A percentile compares a stretch with the other conserved stretches of the same genome.
Evolutionary conservation across 2,113 vertebrate species (phyloP).

Genomic region (Rhinichthys klamathensis): DNA sequence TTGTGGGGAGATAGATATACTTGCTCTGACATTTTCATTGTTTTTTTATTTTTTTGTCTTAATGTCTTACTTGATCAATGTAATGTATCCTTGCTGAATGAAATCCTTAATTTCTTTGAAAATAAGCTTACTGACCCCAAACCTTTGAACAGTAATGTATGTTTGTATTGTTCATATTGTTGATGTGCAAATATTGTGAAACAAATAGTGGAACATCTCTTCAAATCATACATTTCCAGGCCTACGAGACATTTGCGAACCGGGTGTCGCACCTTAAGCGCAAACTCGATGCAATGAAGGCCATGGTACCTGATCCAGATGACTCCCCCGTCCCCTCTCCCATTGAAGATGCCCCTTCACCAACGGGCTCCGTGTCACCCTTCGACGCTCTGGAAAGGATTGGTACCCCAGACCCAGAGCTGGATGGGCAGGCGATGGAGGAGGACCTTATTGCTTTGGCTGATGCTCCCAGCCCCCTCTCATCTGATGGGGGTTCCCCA

Average conservation of each 20-base stretch:
- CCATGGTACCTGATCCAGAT: conserved; percentile 86
- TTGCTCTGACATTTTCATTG: no score
- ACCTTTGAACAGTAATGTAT: neutral
- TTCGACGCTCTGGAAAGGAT: conserved; percentile 81
- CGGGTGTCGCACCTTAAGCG: conserved; percentile 93
- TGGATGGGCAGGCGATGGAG: conserved; percentile 71
- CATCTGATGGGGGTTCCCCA: conserved; percentile 69
- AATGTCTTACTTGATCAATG: no score
- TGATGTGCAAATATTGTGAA: neutral
- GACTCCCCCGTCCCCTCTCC: conserved; percentile 95
- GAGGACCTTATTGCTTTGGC: conserved; percentile 67
- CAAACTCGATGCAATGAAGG: conserved; percentile 89
- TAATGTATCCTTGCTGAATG: no score
- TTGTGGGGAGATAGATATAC: no score
- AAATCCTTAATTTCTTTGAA: no score
- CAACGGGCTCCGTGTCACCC: conserved; percentile 92
- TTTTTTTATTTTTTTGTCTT: no score
- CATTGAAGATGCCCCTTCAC: conserved; percentile 90
- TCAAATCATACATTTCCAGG: conserved; percentile 69
- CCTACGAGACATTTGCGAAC: conserved; percentile 96
- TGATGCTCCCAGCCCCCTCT: conserved; percentile 73
- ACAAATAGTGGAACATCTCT: neutral
- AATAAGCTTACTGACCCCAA: no score
- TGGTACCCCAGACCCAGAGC: conserved; percentile 61
- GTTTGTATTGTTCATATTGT: neutral